A percentile compares a stretch with the other conserved stretches of the same genome.
These are phyloP conservation scores for Nasonovia ribisnigri DNA, from an alignment of 2,888 invertebrate species.

Conservation along the genomic window DNA sequence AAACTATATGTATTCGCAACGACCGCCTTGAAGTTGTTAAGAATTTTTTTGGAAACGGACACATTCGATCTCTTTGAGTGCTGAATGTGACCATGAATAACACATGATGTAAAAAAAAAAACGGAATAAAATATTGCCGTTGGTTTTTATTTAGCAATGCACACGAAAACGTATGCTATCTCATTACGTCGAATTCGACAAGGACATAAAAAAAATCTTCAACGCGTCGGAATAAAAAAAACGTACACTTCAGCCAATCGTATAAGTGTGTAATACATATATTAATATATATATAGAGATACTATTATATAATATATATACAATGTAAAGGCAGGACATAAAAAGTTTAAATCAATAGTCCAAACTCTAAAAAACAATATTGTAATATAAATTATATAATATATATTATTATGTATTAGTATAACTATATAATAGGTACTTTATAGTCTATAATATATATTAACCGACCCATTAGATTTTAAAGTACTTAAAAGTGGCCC, in stretches of 20 bases:
- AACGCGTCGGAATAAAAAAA: conserved; percentile 11
- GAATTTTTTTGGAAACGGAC: conserved; percentile 51
- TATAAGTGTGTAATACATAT: conserved; percentile 21
- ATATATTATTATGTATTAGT: neutral
- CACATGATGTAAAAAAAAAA: conserved; percentile 41
- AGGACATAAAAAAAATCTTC: conserved; percentile 46
- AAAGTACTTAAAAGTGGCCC: no score
- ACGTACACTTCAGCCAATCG: neutral
- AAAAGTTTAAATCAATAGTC: neutral
- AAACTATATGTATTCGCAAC: neutral
- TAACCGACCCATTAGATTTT: no score
- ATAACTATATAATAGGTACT: neutral
- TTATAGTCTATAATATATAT: no score
- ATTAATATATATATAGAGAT: neutral
- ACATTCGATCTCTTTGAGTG: conserved; percentile 56
- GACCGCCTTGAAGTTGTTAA: conserved; percentile 32
- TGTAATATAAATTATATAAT: neutral
- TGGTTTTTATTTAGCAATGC: conserved; percentile 44
- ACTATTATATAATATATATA: neutral
- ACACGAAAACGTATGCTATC: conserved; percentile 47
- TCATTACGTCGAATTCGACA: conserved; percentile 57
- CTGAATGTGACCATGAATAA: conserved; percentile 55
- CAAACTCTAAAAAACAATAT: neutral
- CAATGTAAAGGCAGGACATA: neutral
- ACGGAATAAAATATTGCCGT: conserved; percentile 53